Base-by-base conservation (phyloP, 2,888 invertebrate species). In the Anaspis maculata region DNA sequence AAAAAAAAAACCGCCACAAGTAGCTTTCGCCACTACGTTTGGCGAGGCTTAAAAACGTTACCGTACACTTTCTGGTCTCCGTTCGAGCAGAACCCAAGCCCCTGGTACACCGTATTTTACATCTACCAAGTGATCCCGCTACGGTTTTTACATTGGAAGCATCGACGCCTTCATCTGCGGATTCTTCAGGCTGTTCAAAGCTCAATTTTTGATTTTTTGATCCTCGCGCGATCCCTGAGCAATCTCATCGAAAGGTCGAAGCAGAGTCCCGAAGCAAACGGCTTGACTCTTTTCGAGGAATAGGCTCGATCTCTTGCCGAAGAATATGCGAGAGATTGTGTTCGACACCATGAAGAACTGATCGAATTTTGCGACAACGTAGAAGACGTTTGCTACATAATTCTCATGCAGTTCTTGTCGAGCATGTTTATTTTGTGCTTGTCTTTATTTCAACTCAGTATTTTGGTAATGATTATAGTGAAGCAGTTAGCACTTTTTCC, bases 391-490 rank as follows among this genome's bases (percentile, higher is more conserved):
- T 27, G 19, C 12, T 36, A 35, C 13, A 13, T 42, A 11, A 37
- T 45, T 37, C 27, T 45, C 6, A 13, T 32, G 21, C 45, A 45
- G 16, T 45, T 42, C 15, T n/a, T 44, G 6, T 37, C 34, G 3
- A 44, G 44, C 23, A 22, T 44, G 13, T 26, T 34, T 10, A 39
- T 39, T 15, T n/a, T 44, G 12, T 44, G 44, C 35, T 44, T 42
- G 15, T 34, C 34, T 22, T 34, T 44, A 19, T 44, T 39, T 33
- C 44, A 42, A 26, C 25, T 44, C 2, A 40, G 40, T 10, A 7
- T 19, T 19, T 5, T 19, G 19, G 9, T 5, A 6, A 19, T 19
- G 9, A n/a, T n/a, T n/a, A n/a, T n/a, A n/a, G n/a, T n/a, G 19
- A 19, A 6, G 19, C 32, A 34, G 41, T 44, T 32, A 28, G 41